A percentile compares a stretch with the other conserved stretches of the same genome.
phyloP scores from a whole-genome alignment of 1,140 invertebrate species.

The Cherax destructor region DNA sequence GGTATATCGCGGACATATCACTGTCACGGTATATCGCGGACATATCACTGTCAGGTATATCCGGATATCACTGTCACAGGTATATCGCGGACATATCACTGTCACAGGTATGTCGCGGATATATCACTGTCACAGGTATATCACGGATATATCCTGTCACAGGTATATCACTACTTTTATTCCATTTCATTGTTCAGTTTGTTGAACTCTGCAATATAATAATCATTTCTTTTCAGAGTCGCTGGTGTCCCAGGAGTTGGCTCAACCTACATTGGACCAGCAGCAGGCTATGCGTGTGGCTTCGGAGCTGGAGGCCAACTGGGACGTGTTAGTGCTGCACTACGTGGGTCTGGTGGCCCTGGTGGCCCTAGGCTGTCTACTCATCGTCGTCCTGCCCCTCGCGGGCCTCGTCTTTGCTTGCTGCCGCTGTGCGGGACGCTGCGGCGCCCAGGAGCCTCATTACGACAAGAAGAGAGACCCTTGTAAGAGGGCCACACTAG shows the following conservation, averaged over 20 bases:
- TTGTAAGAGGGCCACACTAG: slow-evolving; percentile 84
- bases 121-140: no score
- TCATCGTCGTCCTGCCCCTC: slow-evolving; percentile 82
- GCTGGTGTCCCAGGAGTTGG: slow-evolving; percentile 68
- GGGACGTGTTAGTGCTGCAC: slow-evolving; percentile 78
- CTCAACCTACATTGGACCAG: slow-evolving; percentile 73
- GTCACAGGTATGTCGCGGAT: no score
- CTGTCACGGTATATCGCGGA: no score
- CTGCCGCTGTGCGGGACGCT: slow-evolving; percentile 86
- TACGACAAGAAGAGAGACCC: slow-evolving; percentile 89
- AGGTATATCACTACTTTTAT: no score
- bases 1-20: no score
- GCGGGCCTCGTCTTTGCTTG: slow-evolving; percentile 85
- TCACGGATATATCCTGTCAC: no score
- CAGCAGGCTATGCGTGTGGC: slow-evolving; percentile 71
- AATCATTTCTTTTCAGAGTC: slow-evolving; percentile 73
- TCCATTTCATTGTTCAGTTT: no score
- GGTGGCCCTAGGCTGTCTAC: slow-evolving; percentile 78
- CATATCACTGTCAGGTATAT: no score
- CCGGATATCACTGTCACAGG: no score
- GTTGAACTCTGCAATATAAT: background rate
- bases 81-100: no score
- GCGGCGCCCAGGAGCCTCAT: slow-evolving; percentile 83
- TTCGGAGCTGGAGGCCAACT: slow-evolving; percentile 75
- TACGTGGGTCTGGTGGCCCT: slow-evolving; percentile 80